Evolutionary conservation across 2,113 vertebrate species (phyloP).

Genomic region (Myrmecobius fasciatus): DNA sequence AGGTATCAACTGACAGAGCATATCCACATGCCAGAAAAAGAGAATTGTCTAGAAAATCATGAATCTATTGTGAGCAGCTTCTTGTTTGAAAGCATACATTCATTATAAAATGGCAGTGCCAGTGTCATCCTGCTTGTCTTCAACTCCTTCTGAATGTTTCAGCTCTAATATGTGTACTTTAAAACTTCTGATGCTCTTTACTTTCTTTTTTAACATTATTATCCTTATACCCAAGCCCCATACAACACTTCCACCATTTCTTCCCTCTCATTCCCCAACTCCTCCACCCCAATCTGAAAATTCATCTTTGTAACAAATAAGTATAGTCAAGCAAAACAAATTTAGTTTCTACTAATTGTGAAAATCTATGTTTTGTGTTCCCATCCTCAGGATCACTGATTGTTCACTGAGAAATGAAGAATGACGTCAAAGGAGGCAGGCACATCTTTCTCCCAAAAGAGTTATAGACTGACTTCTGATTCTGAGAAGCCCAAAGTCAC

Average conservation of each 20-base stretch:
- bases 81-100: neutral
- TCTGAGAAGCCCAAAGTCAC: constrained; percentile 90
- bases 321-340: neutral
- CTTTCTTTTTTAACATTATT: neutral
- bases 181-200: neutral
- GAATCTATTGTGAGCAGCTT: neutral
- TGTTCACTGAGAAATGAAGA: constrained; percentile 78
- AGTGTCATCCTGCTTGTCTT: neutral
- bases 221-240: neutral
- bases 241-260: neutral
- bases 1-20: neutral
- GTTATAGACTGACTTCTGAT: constrained; percentile 92
- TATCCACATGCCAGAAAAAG: neutral
- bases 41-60: neutral
- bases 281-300: neutral
- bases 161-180: neutral
- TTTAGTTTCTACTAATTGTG: neutral
- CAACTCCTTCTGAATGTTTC: neutral
- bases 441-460: constrained; percentile 89
- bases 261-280: neutral
- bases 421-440: constrained; percentile 94
- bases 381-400: constrained; percentile 53
- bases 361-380: constrained; percentile 37
- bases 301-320: neutral
- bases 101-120: neutral